Conservation (phyloP, 1,140 invertebrate species). For the Drosophila prosaltans region DNA sequence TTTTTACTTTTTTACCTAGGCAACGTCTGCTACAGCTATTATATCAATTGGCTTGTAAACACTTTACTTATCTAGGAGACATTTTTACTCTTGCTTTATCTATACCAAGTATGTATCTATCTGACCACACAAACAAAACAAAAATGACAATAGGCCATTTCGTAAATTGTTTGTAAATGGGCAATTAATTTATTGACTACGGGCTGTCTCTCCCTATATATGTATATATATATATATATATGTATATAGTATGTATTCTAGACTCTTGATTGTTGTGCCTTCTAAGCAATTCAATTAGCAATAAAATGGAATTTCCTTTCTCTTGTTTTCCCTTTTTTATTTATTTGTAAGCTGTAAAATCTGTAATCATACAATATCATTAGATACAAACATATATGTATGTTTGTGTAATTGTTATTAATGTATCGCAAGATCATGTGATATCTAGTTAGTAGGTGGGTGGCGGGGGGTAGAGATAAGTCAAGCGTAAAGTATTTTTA, state of each 20-base stretch:
- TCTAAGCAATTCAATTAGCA: not conserved
- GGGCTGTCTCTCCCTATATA: not conserved
- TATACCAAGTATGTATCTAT: constrained; percentile 5
- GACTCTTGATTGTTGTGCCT: not conserved
- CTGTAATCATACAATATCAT: not conserved
- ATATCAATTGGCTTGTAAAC: constrained; percentile 68
- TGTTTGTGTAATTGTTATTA: not conserved
- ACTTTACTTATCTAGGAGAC: constrained; percentile 47
- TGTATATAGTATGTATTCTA: not conserved
- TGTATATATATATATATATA: not conserved
- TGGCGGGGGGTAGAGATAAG: not conserved
- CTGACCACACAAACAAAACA: not conserved
- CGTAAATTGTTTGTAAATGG: constrained; percentile 51
- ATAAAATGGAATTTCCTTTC: not conserved
- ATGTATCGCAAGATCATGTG: constrained; percentile 5
- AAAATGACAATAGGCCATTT: constrained; percentile 42
- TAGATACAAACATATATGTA: not conserved
- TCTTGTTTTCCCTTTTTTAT: not conserved
- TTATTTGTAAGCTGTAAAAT: not conserved
- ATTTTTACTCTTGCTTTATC: constrained; percentile 28
- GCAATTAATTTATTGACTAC: constrained; percentile 51
- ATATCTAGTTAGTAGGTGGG: not conserved
- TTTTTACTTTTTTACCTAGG: no score
- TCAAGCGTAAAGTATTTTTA: constrained; percentile 5
- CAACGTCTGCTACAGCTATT: constrained; percentile 22